These are phyloP conservation scores for Theristicus caerulescens DNA, from an alignment of 2,113 vertebrate genomes.

Conservation along the genomic window DNA sequence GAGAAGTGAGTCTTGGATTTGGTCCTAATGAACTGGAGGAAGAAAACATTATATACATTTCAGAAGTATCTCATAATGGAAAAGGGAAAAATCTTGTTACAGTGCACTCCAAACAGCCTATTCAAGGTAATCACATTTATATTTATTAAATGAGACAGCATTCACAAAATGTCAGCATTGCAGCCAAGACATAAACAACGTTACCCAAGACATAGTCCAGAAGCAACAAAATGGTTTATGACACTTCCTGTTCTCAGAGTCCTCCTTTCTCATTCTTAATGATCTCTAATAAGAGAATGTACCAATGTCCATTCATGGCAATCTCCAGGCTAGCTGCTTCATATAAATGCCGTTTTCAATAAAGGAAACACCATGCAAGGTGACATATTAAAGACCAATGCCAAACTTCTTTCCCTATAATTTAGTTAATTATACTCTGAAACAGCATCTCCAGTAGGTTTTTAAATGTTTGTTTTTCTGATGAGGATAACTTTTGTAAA, in stretches of 20 bases:
- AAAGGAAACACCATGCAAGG: background rate
- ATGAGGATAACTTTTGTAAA: background rate
- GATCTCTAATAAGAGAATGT: background rate
- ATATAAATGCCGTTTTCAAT: background rate
- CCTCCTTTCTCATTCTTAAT: conserved; percentile 4
- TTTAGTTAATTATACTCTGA: background rate
- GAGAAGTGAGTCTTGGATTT: background rate
- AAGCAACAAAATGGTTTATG: conserved; percentile 32
- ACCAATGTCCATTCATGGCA: accelerated
- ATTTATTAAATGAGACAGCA: conserved; percentile 28
- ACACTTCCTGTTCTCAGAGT: conserved; percentile 1
- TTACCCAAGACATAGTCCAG: conserved; percentile 38
- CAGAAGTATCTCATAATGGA: background rate
- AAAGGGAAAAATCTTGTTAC: conserved; percentile 15
- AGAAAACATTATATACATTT: background rate
- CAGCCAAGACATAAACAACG: background rate
- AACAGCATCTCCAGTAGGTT: background rate
- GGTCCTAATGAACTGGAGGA: background rate
- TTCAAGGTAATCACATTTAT: conserved; percentile 28
- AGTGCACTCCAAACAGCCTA: background rate
- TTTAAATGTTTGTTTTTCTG: background rate
- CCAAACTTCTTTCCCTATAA: background rate
- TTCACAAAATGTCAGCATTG: conserved; percentile 13
- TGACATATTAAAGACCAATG: background rate
- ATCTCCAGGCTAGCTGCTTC: background rate